These are phyloP conservation scores for Porites lutea DNA, from an alignment of 64 coral and sea anemone genomes.

Conservation along the genomic window DNA sequence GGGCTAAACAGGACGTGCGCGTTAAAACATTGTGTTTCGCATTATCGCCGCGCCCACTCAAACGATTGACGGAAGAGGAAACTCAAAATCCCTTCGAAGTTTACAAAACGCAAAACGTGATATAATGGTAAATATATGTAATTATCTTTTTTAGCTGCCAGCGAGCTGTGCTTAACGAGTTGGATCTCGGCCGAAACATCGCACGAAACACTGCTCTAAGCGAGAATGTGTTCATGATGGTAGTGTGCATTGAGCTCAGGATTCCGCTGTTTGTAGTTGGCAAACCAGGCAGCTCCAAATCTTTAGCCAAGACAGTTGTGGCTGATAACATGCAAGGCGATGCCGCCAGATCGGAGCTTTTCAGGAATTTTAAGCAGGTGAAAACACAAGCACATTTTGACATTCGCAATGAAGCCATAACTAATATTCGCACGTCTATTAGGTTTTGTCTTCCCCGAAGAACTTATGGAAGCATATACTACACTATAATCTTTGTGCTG, in stretches of 20 bases:
- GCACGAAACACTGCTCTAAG: conserved; percentile 85
- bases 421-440: too few relatives aligned
- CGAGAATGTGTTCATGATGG: conserved; percentile 93
- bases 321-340: conserved; percentile 90
- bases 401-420: too few relatives aligned
- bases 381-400: background rate
- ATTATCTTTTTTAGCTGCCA: conserved; percentile 75
- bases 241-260: conserved; percentile 79
- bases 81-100: too few relatives aligned
- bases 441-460: too few relatives aligned
- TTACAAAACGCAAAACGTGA: too few relatives aligned
- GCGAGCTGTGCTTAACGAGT: conserved; percentile 74
- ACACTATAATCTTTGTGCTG: too few relatives aligned
- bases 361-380: conserved; percentile 84
- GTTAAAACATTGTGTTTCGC: too few relatives aligned
- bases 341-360: conserved; percentile 68
- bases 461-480: too few relatives aligned
- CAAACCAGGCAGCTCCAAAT: conserved; percentile 88
- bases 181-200: conserved; percentile 88
- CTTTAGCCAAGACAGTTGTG: conserved; percentile 87
- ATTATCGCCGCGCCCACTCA: too few relatives aligned
- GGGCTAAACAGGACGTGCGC: too few relatives aligned
- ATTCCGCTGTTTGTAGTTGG: conserved; percentile 84
- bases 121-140: background rate
- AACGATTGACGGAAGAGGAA: too few relatives aligned